Evolutionary conservation across 2,888 invertebrate genomes (phyloP), one percentile per base, ranked within the genome.

Genomic region (Alcis repandata): DNA sequence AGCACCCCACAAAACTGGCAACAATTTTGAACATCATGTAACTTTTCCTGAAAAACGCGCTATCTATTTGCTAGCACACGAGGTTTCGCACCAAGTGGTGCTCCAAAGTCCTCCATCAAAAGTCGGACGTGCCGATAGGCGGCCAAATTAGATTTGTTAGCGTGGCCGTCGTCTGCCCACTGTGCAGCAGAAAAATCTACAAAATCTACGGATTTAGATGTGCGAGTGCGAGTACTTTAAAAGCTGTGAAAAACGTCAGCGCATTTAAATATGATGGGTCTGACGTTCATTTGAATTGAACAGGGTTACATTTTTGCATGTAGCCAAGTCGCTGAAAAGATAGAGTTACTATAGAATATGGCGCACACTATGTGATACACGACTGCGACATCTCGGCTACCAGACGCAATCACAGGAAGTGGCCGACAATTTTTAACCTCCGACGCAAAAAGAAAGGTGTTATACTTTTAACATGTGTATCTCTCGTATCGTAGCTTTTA

Each of bases 111-210:
- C 83, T 85, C 85, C 80, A 83, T 90, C 90, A 90, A 89, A 89
- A 85, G 85, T 83, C 81, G 76, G 82, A 84, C 88, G 86, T 85
- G 85, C 80, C 84, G 85, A 83, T 83, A 80, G 85, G 82, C 76
- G 79, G 70, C 68, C 82, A 90, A 90, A 91, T 91, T 91, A 90
- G 91, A 90, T 91, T 91, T 89, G 91, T 91, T 91, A 91, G 89
- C 74, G 79, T 70, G 76, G 60, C 69, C 69, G 72, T 72, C 72
- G 59, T 74, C 73, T 69, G 72, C 74, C 69, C 69, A 69, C 68
- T 71, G 75, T 72, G 73, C 56, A 59, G 49, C 54, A 62, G 65
- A 72, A 79, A 76, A 76, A 72, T 73, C 64, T 67, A 68, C 70
- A 76, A 76, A 76, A 72, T 72, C 61, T 66, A 68, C 69, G 72